Percentiles rank a stretch among this genome's conserved stretches.
Conservation (phyloP, 2,113 vertebrate species). For the Litocranius walleri region DNA sequence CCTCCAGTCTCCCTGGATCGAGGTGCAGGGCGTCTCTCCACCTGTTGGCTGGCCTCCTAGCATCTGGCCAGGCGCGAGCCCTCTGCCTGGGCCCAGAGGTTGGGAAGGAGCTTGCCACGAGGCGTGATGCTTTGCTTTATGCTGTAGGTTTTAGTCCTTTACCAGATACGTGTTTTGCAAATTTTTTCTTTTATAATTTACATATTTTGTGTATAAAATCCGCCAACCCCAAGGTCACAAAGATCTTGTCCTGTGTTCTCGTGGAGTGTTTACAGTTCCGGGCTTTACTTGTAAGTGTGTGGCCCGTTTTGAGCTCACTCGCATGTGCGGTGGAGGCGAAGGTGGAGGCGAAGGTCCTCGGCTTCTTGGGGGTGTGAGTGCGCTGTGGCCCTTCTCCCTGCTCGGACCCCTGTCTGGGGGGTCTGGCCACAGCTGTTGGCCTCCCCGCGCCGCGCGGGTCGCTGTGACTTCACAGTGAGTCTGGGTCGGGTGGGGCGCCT, state of each 20-base stretch:
- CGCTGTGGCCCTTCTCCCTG: fast-evolving
- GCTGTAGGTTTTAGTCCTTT: background rate
- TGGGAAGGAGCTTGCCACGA: fast-evolving
- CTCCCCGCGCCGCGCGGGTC: background rate
- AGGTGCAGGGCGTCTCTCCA: fast-evolving
- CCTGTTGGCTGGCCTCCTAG: fast-evolving
- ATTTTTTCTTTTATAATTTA: no score
- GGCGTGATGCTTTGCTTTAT: fast-evolving
- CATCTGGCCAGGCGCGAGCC: fast-evolving
- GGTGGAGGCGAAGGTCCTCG: fast-evolving
- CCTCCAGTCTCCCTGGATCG: background rate
- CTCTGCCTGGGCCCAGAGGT: fast-evolving
- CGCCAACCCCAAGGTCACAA: fast-evolving
- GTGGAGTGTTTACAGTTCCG: background rate
- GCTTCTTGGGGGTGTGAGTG: fast-evolving
- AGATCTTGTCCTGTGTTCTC: no score
- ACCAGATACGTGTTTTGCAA: fast-evolving
- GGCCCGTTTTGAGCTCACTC: fast-evolving
- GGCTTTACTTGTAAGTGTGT: fast-evolving
- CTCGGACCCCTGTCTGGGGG: fast-evolving
- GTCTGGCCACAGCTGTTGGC: background rate
- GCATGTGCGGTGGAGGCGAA: fast-evolving
- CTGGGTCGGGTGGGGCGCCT: background rate
- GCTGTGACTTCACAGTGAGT: fast-evolving
- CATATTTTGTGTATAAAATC: background rate